Evolutionary conservation across 2,113 vertebrate genomes (phyloP).

Genomic region (Hoplias malabaricus): DNA sequence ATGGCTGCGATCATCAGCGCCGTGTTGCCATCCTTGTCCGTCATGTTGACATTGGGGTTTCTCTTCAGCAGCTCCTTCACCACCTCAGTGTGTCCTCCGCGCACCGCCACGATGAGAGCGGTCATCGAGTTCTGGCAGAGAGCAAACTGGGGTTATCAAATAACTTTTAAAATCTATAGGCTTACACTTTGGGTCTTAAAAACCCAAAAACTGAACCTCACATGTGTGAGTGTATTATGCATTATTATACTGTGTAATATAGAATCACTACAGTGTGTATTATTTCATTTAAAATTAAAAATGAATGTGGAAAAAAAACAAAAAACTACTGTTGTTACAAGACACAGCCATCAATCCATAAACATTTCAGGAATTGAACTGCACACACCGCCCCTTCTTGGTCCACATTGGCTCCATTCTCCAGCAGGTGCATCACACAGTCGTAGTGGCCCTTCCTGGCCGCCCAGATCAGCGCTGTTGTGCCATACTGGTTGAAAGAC

Average conservation of each 20-base stretch:
- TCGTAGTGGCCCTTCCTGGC: slow-evolving; percentile 92
- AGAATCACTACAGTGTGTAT: no score
- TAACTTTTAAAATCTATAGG: background rate
- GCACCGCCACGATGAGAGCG: slow-evolving; percentile 93
- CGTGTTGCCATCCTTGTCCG: slow-evolving; percentile 97
- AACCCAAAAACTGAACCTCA: background rate
- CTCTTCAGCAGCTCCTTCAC: slow-evolving; percentile 95
- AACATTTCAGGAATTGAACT: background rate
- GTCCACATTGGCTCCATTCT: slow-evolving; percentile 95
- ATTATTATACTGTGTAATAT: background rate
- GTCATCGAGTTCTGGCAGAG: slow-evolving; percentile 93
- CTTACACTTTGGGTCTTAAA: background rate
- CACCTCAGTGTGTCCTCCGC: slow-evolving; percentile 88
- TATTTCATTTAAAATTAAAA: no score
- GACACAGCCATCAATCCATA: background rate
- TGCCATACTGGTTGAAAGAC: slow-evolving; percentile 83
- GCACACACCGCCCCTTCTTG: slow-evolving; percentile 90
- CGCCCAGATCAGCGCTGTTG: slow-evolving; percentile 95
- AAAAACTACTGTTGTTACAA: background rate
- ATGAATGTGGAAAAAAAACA: no score
- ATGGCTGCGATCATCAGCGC: slow-evolving; percentile 96
- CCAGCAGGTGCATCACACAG: slow-evolving; percentile 88
- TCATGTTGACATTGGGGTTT: slow-evolving; percentile 96
- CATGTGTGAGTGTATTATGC: background rate
- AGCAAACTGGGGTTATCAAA: background rate